Conservation (phyloP, 2,797 vertebrate genomes). For the Oreochromis mossambicus region DNA sequence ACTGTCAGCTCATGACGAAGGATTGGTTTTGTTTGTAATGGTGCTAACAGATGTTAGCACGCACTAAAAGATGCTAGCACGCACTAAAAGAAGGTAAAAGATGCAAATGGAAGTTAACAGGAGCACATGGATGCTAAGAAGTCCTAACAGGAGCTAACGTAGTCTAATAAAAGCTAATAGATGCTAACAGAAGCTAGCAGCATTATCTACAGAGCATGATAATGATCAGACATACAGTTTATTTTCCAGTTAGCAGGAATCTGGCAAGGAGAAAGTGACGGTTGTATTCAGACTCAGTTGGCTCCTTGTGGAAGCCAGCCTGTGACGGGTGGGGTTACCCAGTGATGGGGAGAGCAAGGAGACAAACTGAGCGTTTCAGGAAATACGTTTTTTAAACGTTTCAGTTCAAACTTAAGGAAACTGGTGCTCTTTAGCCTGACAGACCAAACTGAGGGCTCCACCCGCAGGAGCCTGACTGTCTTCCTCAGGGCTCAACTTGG, state of each 20-base stretch:
- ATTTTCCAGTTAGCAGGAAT: not conserved
- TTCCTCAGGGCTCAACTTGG: not conserved
- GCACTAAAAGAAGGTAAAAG: not conserved
- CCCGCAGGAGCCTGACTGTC: not conserved
- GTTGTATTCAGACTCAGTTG: fast-evolving
- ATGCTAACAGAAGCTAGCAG: not conserved
- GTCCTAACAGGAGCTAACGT: not conserved
- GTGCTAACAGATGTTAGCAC: not conserved
- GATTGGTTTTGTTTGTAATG: not conserved
- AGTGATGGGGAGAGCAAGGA: not conserved
- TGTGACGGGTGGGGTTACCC: not conserved
- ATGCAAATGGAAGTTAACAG: not conserved
- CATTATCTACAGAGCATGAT: not conserved
- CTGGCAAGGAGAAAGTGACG: not conserved
- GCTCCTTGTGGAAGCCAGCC: not conserved
- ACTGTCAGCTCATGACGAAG: not conserved
- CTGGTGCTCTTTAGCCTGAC: not conserved
- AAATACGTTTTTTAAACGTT: not conserved
- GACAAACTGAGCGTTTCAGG: not conserved
- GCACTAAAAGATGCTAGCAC: not conserved
- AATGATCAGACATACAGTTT: not conserved
- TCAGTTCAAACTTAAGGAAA: not conserved
- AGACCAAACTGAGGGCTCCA: not conserved
- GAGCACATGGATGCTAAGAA: not conserved
- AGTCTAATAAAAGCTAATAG: not conserved